Evolutionary conservation across 2,113 vertebrate species (phyloP).

Genomic region (Xiphophorus couchianus): DNA sequence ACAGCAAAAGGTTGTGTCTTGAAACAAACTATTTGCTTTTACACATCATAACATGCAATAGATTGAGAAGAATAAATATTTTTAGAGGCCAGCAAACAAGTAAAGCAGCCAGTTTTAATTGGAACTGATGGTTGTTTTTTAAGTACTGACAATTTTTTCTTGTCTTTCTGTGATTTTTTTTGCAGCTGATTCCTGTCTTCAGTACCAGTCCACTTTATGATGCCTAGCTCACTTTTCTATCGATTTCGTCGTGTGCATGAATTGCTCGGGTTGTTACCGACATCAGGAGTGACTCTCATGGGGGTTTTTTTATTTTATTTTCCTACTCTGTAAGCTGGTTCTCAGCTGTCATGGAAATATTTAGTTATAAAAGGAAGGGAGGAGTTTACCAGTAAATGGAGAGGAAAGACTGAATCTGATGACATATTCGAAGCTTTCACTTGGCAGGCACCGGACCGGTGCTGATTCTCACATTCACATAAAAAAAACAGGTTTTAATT

Average conservation of each 20-base stretch:
- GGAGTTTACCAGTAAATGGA: not conserved
- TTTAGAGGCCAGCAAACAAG: not conserved
- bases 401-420: constrained; percentile 10
- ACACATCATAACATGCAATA: not conserved
- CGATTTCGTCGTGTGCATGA: not conserved
- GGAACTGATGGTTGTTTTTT: not conserved
- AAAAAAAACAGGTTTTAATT: not conserved
- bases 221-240: not conserved
- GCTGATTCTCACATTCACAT: not conserved
- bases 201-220: not conserved
- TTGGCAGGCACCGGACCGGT: not conserved
- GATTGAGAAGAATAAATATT: not conserved
- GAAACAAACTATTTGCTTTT: not conserved
- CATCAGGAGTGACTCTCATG: not conserved
- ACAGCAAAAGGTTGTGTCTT: not conserved
- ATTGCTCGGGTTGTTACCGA: not conserved
- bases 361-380: constrained; percentile 6
- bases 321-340: constrained; percentile 19
- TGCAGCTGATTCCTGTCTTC: not conserved
- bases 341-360: constrained; percentile 41
- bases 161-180: not conserved
- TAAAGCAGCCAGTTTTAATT: not conserved
- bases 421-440: constrained; percentile 22
- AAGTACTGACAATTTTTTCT: not conserved
- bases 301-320: not conserved